Conservation (phyloP, 2,113 vertebrate species). For the Gobiocypris rarus region DNA sequence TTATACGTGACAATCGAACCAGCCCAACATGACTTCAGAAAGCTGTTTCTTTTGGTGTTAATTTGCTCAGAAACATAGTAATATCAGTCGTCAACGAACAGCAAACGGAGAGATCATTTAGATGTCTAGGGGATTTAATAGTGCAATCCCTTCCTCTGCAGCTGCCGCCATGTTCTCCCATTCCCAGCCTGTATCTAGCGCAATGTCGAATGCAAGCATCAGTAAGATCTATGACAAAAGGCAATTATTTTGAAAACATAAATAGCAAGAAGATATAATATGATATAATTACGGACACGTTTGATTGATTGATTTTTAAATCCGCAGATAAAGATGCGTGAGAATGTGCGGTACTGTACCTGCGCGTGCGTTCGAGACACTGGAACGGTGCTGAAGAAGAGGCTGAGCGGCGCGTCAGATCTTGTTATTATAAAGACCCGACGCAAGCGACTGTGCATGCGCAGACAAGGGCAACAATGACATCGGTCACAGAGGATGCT, state of each 20-base stretch:
- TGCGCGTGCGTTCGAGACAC: constrained; percentile 60
- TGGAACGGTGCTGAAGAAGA: constrained; percentile 59
- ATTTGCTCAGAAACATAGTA: background rate
- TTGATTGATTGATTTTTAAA: background rate
- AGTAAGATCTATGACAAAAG: constrained; percentile 16
- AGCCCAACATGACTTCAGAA: background rate
- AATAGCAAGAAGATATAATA: background rate
- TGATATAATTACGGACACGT: background rate
- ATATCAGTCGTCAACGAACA: no score
- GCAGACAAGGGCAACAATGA: background rate
- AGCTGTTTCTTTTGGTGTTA: background rate
- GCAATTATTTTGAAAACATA: background rate
- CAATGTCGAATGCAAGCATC: constrained; percentile 60
- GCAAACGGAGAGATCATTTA: constrained; percentile 25
- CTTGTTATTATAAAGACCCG: constrained; percentile 50
- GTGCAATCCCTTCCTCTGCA: constrained; percentile 51
- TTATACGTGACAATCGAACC: background rate
- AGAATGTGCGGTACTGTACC: constrained; percentile 60
- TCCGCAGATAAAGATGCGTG: background rate
- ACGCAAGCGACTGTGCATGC: constrained; percentile 48
- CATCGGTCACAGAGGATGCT: constrained; percentile 22
- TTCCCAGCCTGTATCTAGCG: constrained; percentile 50
- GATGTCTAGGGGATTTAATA: constrained; percentile 58
- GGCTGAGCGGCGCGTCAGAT: constrained; percentile 63
- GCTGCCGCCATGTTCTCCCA: constrained; percentile 71